These are phyloP conservation scores for Ornithoptera alexandrae DNA, from an alignment of 2,888 invertebrate species.

Conservation along the genomic window DNA sequence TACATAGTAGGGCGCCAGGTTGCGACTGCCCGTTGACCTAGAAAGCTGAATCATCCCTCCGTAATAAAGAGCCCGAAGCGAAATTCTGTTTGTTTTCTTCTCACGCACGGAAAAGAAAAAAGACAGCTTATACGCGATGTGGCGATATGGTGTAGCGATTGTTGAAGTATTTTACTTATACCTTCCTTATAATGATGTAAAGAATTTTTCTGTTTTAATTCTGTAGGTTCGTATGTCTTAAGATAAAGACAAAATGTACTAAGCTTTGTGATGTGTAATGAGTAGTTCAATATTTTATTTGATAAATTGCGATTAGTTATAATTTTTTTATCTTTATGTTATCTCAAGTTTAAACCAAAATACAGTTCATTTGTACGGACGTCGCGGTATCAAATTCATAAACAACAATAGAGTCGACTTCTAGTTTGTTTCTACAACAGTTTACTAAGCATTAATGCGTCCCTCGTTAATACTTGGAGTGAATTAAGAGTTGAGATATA, in stretches of 20 bases:
- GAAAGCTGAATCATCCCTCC: constrained; percentile 33
- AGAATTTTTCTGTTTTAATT: background rate
- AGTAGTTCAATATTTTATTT: too few relatives aligned
- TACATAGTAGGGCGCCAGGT: constrained; percentile 30
- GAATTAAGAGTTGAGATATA: too few relatives aligned
- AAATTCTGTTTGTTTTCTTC: constrained; percentile 21
- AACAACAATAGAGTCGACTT: too few relatives aligned
- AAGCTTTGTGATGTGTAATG: too few relatives aligned
- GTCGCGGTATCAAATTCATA: too few relatives aligned
- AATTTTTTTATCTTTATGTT: too few relatives aligned
- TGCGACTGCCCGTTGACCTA: constrained; percentile 36
- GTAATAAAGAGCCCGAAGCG: constrained; percentile 23
- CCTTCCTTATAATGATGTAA: background rate
- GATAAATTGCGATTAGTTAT: too few relatives aligned
- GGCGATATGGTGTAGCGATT: background rate
- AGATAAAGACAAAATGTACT: too few relatives aligned
- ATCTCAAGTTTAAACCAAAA: too few relatives aligned
- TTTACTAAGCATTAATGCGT: background rate
- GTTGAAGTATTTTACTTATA: background rate
- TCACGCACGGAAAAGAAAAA: background rate
- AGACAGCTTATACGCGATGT: background rate
- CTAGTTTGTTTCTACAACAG: too few relatives aligned
- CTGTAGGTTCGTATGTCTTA: too few relatives aligned
- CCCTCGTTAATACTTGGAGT: background rate
- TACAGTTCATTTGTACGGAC: too few relatives aligned